Base-by-base conservation (phyloP, 64 coral and sea anemone species). In the Stichodactyla mertensii region DNA sequence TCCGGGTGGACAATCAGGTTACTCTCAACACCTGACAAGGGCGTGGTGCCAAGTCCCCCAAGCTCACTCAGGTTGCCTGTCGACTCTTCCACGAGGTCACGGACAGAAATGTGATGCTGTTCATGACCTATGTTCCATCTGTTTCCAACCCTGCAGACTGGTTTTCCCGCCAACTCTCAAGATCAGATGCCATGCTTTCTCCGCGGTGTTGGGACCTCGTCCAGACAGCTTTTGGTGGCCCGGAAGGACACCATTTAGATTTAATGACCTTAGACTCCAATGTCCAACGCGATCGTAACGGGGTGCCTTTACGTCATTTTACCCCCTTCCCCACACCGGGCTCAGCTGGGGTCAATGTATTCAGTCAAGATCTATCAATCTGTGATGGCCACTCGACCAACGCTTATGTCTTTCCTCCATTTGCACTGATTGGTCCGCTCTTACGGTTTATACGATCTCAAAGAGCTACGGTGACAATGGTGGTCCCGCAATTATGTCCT, bases 221-320 rank as follows among this genome's bases (percentile, higher is more conserved):
- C 1, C 64, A 92, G 16, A 7, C 13, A 2, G 51, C 61, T 10
- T 88, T 87, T 84, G 91, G 87, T 55, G 88, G 84, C 16, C n/a
- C 7, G 15, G n/a, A 52, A 4, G 87, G 83, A 7, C 87, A 89
- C 64, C 64, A 62, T 16, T 13, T 86, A 12, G 87, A 89, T n/a
- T 54, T 93, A 22, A 89, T 83, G 83, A 74, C 87, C 7, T 54
- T 93, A 23, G 58, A 82, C n/a, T 93, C 87, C 11, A 93, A 89
- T 16, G 82, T 62, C 64, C 83, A 89, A 53, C 19, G 22, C 0
- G 51, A 36, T 45, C 16, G 2, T 5, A 13, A n/a, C 5, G 92
- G 84, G 4, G 16, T 22, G 19, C 62, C 87, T 26, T 52, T 86
- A 0, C 60, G 22, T 15, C 86, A 87, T 88, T 93, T 86, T 67